These are phyloP conservation scores for Rhagoletis zephyria DNA, from an alignment of 1,140 invertebrate species.

Conservation along the genomic window DNA sequence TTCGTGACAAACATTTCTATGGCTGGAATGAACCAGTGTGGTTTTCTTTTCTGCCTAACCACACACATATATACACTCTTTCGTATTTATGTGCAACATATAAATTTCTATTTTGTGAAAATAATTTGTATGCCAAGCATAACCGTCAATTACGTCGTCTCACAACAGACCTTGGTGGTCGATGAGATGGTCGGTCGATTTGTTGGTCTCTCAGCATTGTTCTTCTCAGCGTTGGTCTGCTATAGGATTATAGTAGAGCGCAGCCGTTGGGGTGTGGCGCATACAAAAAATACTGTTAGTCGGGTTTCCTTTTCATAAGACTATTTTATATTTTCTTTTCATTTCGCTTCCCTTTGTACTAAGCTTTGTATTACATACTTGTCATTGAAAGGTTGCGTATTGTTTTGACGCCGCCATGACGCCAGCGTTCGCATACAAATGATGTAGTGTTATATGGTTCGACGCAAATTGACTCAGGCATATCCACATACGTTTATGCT, in stretches of 20 bases:
- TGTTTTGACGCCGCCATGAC: conserved; percentile 37
- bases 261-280: neutral
- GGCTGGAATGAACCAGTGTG: too few species aligned
- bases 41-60: too few species aligned
- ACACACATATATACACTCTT: neutral
- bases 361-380: neutral
- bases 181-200: neutral
- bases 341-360: neutral
- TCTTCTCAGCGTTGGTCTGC: neutral
- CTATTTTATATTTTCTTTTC: conserved; percentile 3
- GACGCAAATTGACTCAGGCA: neutral
- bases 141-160: conserved; percentile 14
- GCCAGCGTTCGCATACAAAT: conserved; percentile 16
- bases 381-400: neutral
- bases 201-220: neutral
- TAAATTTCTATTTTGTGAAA: neutral
- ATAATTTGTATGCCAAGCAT: neutral
- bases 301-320: conserved; percentile 13
- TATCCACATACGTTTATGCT: too few species aligned
- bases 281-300: neutral
- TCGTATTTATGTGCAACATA: neutral
- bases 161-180: neutral
- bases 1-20: too few species aligned
- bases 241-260: neutral
- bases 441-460: neutral